phyloP scores from a whole-genome alignment of 2,113 vertebrate species.

The Ailurus styani region DNA sequence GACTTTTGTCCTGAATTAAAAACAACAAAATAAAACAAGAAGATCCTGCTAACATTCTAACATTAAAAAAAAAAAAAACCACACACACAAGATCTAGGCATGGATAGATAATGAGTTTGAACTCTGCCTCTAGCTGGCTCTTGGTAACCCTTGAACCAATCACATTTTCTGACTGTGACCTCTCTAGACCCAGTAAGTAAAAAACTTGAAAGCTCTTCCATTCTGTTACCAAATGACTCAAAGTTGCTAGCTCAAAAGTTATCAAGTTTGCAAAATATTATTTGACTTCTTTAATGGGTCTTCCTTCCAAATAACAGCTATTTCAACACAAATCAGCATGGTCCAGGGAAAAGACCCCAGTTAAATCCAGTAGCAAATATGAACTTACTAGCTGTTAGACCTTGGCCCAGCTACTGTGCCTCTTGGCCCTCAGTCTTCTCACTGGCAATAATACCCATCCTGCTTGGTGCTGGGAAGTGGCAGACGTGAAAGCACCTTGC shows the following conservation, averaged over 20 bases:
- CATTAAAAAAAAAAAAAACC: background rate
- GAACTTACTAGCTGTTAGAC: background rate
- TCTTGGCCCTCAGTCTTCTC: background rate
- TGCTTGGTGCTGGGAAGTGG: background rate
- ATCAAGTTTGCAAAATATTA: background rate
- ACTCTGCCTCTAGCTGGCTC: background rate
- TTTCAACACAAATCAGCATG: background rate
- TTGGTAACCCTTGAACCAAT: background rate
- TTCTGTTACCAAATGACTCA: background rate
- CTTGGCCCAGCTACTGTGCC: background rate
- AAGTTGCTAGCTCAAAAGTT: background rate
- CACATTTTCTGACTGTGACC: background rate
- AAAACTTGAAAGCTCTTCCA: background rate
- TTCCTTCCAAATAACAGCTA: constrained; percentile 13
- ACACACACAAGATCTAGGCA: background rate
- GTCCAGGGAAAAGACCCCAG: background rate
- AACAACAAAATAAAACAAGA: background rate
- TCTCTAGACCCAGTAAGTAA: background rate
- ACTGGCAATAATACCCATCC: background rate
- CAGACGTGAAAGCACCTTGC: background rate
- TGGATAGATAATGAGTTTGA: background rate
- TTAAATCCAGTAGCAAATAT: background rate
- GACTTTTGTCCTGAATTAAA: background rate
- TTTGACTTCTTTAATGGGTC: background rate
- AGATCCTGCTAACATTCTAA: background rate